phyloP scores from a whole-genome alignment of 2,888 invertebrate species.

The Cenopis cana region DNA sequence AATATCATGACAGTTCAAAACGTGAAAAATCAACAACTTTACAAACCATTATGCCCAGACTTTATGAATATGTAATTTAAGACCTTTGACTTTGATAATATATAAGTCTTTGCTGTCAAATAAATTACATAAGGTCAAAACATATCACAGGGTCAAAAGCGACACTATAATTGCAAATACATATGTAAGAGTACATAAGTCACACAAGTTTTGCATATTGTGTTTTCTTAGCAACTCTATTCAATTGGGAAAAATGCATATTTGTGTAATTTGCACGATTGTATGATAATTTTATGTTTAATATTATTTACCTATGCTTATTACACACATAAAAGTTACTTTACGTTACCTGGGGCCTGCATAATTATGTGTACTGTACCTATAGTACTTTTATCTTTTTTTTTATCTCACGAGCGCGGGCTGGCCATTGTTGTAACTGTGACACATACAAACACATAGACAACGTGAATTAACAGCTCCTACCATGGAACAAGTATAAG shows the following conservation, averaged over 20 bases:
- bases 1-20: neutral
- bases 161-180: neutral
- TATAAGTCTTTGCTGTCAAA: slow-evolving; percentile 11
- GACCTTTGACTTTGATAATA: slow-evolving; percentile 15
- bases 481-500: too few species aligned
- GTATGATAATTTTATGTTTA: slow-evolving; percentile 13
- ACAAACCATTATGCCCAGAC: slow-evolving; percentile 16
- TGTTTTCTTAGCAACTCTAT: slow-evolving; percentile 9
- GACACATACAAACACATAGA: too few species aligned
- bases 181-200: slow-evolving; percentile 5
- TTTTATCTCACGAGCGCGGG: too few species aligned
- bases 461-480: too few species aligned
- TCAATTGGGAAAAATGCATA: neutral
- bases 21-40: slow-evolving; percentile 5
- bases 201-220: neutral
- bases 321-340: neutral
- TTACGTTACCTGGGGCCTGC: too few species aligned
- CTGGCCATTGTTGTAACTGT: too few species aligned
- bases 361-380: too few species aligned
- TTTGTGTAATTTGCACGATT: neutral
- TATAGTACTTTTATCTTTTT: too few species aligned
- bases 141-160: neutral
- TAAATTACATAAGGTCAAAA: slow-evolving; percentile 6
- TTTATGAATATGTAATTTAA: slow-evolving; percentile 24
- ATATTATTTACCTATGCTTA: neutral